Base-by-base conservation (phyloP, 2,113 vertebrate species). In the Halichoeres trimaculatus region DNA sequence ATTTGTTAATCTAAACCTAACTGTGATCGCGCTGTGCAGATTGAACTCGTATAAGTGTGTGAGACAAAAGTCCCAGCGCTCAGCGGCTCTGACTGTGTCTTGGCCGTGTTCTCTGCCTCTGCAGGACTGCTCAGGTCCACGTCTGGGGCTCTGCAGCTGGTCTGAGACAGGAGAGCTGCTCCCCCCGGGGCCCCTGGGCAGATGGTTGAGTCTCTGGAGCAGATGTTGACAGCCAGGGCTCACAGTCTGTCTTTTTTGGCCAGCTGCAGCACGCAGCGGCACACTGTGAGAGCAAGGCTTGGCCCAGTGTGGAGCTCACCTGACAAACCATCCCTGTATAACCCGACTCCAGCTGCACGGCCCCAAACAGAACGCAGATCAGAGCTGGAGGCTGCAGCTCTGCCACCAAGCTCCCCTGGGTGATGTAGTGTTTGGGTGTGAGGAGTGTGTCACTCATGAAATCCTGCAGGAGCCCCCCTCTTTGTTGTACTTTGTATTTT, bases 191-290 rank as follows among this genome's bases (percentile, higher is more conserved):
- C 77, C 53, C 47, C 3, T 12, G 57, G 83, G 73, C 93, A 94
- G 92, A 93, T 94, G 92, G 90, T 87, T 22, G 72, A 24, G 85
- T 93, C 82, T 91, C 87, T 85, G 85, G 87, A 93, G 90, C 93
- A 94, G 92, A 93, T 94, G 93, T 93, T 93, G 90, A 84, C 87
- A 88, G 88, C 83, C 85, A 86, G 87, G 70, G 77, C 87, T 88
- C 85, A 60, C 85, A 85, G 90, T 84, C 82, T 88, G 87, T 88
- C 82, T 88, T 66, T 45, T 20, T 76, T 80, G 81, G 85, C 84
- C 86, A 90, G 89, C 89, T 86, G 88, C 74, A 83, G 67, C 72
- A 55, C 81, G 71, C 68, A 69, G 74, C 16, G 35, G 58, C 80
- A 63, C 78, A 70, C 61, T 51, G 43, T n/a, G 66, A 85, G 84